These are phyloP conservation scores for Tychaedon coryphoeus DNA, from an alignment of 2,113 vertebrate genomes.

Conservation along the genomic window DNA sequence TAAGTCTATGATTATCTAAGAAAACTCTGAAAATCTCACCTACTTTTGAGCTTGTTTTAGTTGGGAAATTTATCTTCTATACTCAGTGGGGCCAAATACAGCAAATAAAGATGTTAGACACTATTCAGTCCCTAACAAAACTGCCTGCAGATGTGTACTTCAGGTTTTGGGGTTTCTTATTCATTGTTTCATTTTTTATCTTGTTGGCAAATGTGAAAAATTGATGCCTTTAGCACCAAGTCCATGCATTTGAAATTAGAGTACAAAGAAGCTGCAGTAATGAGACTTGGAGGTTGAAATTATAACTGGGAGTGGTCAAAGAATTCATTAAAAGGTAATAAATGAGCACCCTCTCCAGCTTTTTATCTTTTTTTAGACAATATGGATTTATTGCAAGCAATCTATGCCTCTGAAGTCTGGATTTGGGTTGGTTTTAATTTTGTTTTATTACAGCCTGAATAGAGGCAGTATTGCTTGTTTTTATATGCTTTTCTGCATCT, in stretches of 20 bases:
- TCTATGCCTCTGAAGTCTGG: background rate
- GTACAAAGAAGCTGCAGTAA: background rate
- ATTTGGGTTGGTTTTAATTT: background rate
- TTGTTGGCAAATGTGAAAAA: background rate
- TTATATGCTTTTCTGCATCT: background rate
- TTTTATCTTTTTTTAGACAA: background rate
- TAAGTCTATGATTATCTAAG: rapidly evolving
- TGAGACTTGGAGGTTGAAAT: background rate
- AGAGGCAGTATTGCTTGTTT: background rate
- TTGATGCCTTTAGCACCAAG: background rate
- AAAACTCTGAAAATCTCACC: background rate
- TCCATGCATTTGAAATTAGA: background rate
- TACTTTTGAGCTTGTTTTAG: background rate
- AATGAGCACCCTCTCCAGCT: background rate
- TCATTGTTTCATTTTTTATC: background rate
- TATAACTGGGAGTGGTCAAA: background rate
- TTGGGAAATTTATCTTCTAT: background rate
- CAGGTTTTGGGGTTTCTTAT: background rate
- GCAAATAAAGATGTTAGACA: background rate
- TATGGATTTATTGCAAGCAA: background rate
- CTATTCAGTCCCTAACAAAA: background rate
- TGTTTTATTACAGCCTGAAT: background rate
- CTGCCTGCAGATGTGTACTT: background rate
- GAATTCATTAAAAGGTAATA: background rate
- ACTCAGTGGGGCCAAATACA: background rate